These are phyloP conservation scores for Cebuella pygmaea DNA, from an alignment of 2,797 vertebrate genomes.

Conservation along the genomic window DNA sequence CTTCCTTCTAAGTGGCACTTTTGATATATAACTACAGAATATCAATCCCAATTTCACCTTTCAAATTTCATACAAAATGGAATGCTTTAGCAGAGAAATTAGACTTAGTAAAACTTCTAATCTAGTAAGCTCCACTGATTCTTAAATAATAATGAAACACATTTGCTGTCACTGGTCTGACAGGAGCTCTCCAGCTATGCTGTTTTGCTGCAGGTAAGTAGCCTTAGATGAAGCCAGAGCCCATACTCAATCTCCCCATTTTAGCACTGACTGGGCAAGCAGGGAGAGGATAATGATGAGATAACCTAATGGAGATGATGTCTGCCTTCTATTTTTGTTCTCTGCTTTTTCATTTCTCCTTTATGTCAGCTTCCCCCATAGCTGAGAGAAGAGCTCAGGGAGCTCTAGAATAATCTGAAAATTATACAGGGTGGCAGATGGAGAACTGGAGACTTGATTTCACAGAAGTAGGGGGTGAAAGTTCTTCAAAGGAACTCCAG, in stretches of 20 bases:
- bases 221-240: neutral
- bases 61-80: neutral
- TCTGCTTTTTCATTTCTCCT: neutral
- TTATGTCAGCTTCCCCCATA: neutral
- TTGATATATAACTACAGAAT: neutral
- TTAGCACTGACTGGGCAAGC: neutral
- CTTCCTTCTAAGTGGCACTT: neutral
- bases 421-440: neutral
- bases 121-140: neutral
- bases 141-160: neutral
- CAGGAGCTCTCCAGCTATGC: neutral
- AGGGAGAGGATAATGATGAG: neutral
- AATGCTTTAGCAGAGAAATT: neutral
- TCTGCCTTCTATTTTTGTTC: neutral
- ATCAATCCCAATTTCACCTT: neutral
- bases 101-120: neutral
- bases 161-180: neutral
- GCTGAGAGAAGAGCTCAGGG: neutral
- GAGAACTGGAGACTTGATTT: neutral
- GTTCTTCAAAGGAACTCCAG: neutral
- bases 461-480: neutral
- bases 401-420: neutral
- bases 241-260: neutral
- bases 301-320: neutral
- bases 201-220: neutral